Percentiles rank a stretch among this genome's conserved stretches.
phyloP scores from a whole-genome alignment of 2,797 vertebrate species.

The Rhincodon typus region DNA sequence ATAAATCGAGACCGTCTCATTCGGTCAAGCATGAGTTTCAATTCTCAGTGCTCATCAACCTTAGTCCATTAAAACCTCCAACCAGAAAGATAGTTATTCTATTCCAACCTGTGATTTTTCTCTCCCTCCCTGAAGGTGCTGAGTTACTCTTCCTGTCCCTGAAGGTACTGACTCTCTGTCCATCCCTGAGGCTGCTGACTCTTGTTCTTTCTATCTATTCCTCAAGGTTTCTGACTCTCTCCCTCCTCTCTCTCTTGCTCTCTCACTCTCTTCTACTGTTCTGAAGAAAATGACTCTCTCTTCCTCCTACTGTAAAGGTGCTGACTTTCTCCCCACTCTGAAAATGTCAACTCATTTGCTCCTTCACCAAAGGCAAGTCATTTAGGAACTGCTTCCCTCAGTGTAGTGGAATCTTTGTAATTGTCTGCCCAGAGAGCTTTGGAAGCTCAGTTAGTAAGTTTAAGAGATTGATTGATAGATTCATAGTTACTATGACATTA shows the following conservation, averaged over 20 bases:
- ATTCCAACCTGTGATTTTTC: not conserved
- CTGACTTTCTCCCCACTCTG: not conserved
- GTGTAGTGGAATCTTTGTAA: too few relatives aligned
- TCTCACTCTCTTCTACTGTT: not conserved
- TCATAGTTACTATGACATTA: too few relatives aligned
- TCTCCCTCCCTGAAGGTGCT: not conserved
- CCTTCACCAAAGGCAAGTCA: not conserved
- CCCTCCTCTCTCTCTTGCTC: not conserved
- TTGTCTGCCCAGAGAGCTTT: too few relatives aligned
- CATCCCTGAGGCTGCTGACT: not conserved
- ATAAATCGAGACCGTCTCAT: slow-evolving; percentile 21
- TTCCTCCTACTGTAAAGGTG: not conserved
- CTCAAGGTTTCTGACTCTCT: not conserved
- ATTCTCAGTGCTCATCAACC: slow-evolving; percentile 20
- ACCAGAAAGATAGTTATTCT: not conserved
- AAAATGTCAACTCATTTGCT: not conserved
- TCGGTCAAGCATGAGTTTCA: slow-evolving; percentile 17
- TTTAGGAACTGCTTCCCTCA: too few relatives aligned
- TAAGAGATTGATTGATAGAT: too few relatives aligned
- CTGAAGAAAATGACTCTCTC: not conserved
- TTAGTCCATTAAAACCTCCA: not conserved
- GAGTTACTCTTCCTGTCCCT: not conserved
- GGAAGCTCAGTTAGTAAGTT: too few relatives aligned
- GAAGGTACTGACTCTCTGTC: not conserved
- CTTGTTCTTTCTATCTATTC: not conserved